Base-by-base conservation (phyloP, 35 echinoderm and acorn worm species). In the Diadema setosum region DNA sequence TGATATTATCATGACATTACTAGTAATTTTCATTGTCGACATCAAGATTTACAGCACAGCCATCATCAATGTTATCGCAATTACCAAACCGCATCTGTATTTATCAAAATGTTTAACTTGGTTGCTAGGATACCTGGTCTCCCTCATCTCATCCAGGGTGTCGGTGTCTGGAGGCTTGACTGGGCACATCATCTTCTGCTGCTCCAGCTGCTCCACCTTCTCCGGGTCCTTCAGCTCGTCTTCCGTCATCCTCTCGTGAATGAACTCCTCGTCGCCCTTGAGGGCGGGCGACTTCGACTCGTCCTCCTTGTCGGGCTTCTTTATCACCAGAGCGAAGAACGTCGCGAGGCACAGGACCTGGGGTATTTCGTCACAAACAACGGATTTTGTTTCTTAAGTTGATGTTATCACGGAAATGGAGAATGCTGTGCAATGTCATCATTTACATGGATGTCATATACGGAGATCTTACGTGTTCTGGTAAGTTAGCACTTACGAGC, bases 271-370 rank as follows among this genome's bases (percentile, higher is more conserved):
- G 45, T 97, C 95, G 40, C 81, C 76, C 35, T 88, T 90, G 4
- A 97, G 87, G 48, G 75, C 50, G 9, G 91, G 69, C n/a, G 83
- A 90, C 15, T 74, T 82, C 15, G 59, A 39, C 34, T 97, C 88
- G 42, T 97, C 91, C 83, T 97, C 95, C 48, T 97, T 93, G 84
- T 97, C 95, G 5, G 91, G 95, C 31, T 90, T 90, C 81, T 97
- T 97, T 75, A 97, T 97, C 35, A 97, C 90, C 17, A 97, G 70
- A 9, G 95, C 91, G 64, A 91, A 97, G 75, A 97, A 88, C 2
- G 87, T 97, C 1, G 95, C 95, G 16, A 97, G 46, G 56, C 91
- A 90, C 14, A 97, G 81, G 5, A 97, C 91, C 95, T 97, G 12
- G 0, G n/a, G n/a, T n/a, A n/a, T n/a, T n/a, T n/a, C n/a, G n/a